Evolutionary conservation across 2,888 invertebrate genomes (phyloP).

Genomic region (Lamproptera curius): DNA sequence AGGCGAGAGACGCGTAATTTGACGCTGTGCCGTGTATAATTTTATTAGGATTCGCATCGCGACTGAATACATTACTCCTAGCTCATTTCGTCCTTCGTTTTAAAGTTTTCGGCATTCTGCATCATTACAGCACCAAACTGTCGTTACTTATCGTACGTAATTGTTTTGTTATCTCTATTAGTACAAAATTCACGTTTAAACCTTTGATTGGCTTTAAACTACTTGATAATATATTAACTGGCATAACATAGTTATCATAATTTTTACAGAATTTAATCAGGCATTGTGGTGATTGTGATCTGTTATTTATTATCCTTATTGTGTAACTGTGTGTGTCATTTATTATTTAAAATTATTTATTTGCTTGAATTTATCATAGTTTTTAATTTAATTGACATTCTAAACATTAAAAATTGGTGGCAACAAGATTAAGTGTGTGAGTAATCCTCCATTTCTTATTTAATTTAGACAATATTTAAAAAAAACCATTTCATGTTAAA

Average conservation of each 20-base stretch:
- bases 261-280: slow-evolving; percentile 26
- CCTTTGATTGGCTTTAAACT: slow-evolving; percentile 70
- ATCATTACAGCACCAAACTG: slow-evolving; percentile 38
- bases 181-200: slow-evolving; percentile 65
- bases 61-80: slow-evolving; percentile 58
- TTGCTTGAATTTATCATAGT: not conserved
- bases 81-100: slow-evolving; percentile 19
- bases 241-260: slow-evolving; percentile 29
- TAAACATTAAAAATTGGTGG: not conserved
- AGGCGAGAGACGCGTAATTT: slow-evolving; percentile 76
- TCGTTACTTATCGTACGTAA: slow-evolving; percentile 63
- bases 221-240: slow-evolving; percentile 51
- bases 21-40: slow-evolving; percentile 75
- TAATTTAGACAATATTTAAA: slow-evolving; percentile 1
- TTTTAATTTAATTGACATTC: not conserved
- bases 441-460: slow-evolving; percentile 6
- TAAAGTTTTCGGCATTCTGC: slow-evolving; percentile 42
- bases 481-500: slow-evolving; percentile 1
- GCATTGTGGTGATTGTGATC: slow-evolving; percentile 19
- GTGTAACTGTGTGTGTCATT: slow-evolving; percentile 17
- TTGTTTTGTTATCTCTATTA: slow-evolving; percentile 68
- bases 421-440: slow-evolving; percentile 11
- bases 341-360: slow-evolving; percentile 15
- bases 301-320: slow-evolving; percentile 19
- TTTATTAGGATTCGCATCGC: slow-evolving; percentile 70